phyloP scores from a whole-genome alignment of 2,113 vertebrate genomes.

The Hippotragus niger region DNA sequence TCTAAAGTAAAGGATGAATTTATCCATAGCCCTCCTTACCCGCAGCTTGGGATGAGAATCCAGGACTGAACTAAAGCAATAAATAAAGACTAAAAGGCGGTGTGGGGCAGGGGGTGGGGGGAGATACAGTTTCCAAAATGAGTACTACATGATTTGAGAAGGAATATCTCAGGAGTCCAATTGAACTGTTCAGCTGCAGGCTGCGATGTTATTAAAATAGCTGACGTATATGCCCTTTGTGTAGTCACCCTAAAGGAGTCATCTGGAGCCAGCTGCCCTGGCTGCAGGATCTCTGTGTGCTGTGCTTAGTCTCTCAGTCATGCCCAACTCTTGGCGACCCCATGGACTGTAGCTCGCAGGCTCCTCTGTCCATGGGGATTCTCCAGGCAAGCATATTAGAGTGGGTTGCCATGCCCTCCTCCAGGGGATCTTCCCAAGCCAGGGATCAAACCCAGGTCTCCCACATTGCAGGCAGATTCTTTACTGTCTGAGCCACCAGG shows the following conservation, averaged over 20 bases:
- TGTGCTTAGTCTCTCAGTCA: not conserved
- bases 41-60: not conserved
- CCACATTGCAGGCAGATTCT: not conserved
- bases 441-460: not conserved
- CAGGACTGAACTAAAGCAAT: not conserved
- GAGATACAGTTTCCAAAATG: not conserved
- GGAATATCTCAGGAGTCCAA: not conserved
- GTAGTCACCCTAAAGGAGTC: not conserved
- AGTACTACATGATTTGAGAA: too few relatives aligned
- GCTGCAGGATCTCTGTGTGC: not conserved
- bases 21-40: not conserved
- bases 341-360: not conserved
- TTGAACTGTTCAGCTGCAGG: not conserved
- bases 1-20: not conserved
- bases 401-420: not conserved
- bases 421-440: not conserved
- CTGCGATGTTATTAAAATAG: not conserved
- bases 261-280: not conserved
- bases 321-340: not conserved
- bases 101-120: not conserved
- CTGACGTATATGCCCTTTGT: not conserved
- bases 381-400: not conserved
- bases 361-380: not conserved
- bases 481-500: not conserved
- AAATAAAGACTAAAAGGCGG: not conserved